A percentile compares a stretch with the other conserved stretches of the same genome.
These are phyloP conservation scores for Eupithecia pulchellata DNA, from an alignment of 2,888 invertebrate genomes.

Conservation along the genomic window DNA sequence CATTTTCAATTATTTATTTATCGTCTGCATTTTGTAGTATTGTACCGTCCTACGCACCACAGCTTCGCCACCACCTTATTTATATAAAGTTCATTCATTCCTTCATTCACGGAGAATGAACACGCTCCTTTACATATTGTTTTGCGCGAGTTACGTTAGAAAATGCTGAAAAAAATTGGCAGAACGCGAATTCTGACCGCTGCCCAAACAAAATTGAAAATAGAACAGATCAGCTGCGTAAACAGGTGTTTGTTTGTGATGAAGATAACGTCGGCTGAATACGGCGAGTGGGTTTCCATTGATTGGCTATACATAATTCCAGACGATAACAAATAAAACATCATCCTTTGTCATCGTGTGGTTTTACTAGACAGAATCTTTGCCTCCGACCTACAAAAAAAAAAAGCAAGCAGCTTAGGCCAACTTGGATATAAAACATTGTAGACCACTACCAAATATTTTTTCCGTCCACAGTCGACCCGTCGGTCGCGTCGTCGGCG, in stretches of 20 bases:
- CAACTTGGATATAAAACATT: too few relatives aligned
- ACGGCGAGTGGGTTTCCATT: slow-evolving; percentile 41
- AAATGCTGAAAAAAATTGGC: slow-evolving; percentile 58
- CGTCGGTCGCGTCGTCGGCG: too few relatives aligned
- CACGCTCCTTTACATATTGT: slow-evolving; percentile 32
- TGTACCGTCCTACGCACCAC: slow-evolving; percentile 33
- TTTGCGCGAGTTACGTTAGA: slow-evolving; percentile 51
- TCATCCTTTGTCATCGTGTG: not conserved
- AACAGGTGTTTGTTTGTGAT: slow-evolving; percentile 62
- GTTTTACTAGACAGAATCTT: not conserved
- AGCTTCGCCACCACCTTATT: slow-evolving; percentile 2
- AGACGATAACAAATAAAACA: too few relatives aligned
- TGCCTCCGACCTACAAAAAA: not conserved
- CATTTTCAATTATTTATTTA: slow-evolving; percentile 34
- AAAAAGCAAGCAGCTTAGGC: too few relatives aligned
- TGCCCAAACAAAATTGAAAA: slow-evolving; percentile 55
- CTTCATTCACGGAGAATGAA: slow-evolving; percentile 32
- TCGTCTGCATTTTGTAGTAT: not conserved
- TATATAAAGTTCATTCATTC: slow-evolving; percentile 44
- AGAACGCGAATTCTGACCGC: slow-evolving; percentile 49
- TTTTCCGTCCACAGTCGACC: too few relatives aligned
- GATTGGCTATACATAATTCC: not conserved
- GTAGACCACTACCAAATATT: too few relatives aligned
- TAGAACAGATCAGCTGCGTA: slow-evolving; percentile 62
- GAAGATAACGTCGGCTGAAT: slow-evolving; percentile 43